These are phyloP conservation scores for Saccopteryx leptura DNA, from an alignment of 2,113 vertebrate genomes.

Conservation along the genomic window DNA sequence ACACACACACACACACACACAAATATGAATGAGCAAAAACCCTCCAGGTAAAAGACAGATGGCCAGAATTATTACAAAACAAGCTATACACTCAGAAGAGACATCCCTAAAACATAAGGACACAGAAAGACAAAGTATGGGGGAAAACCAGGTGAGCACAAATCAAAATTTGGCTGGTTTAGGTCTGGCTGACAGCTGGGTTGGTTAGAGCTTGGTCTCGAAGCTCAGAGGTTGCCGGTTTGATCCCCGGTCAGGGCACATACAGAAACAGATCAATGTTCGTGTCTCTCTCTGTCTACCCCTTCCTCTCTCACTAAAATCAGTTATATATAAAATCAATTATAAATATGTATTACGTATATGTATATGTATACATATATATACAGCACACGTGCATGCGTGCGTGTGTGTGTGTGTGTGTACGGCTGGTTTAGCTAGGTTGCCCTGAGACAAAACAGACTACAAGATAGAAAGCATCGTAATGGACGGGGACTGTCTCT, in stretches of 20 bases:
- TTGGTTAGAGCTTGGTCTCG: too few species aligned
- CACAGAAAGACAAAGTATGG: background rate
- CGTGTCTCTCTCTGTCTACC: too few species aligned
- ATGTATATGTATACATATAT: too few species aligned
- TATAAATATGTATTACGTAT: too few species aligned
- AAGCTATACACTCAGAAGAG: background rate
- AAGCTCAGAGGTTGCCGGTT: too few species aligned
- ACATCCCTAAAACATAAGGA: background rate
- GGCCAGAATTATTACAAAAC: background rate
- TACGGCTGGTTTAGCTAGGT: background rate
- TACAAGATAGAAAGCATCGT: background rate
- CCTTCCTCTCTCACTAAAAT: too few species aligned
- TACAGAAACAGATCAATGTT: too few species aligned
- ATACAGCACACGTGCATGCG: too few species aligned
- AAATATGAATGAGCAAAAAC: background rate
- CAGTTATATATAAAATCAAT: too few species aligned
- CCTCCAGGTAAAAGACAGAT: background rate
- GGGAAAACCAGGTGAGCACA: background rate
- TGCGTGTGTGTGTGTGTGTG: too few species aligned
- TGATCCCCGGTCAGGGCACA: too few species aligned
- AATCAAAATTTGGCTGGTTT: background rate
- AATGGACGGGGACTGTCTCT: background rate
- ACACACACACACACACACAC: background rate
- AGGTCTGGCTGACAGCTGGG: too few species aligned
- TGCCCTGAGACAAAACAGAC: background rate